Conservation (phyloP, 2,113 vertebrate genomes). For the Martes martes region DNA sequence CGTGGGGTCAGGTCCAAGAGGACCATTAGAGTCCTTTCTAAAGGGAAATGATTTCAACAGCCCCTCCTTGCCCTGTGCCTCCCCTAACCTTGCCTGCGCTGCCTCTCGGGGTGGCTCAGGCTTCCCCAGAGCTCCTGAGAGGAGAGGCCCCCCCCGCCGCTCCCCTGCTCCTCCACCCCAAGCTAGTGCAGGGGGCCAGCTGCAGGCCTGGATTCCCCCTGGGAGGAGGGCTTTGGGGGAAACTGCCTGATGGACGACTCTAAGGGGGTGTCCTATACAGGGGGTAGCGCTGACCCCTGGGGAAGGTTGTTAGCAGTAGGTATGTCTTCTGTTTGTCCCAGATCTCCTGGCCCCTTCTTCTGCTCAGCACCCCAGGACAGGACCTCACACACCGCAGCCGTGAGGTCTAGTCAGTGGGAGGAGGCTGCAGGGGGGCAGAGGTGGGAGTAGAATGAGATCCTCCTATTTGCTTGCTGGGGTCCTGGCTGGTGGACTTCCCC, state of each 20-base stretch:
- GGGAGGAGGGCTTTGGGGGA: not conserved
- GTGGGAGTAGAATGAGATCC: not conserved
- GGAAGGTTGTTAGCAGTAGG: not conserved
- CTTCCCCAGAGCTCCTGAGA: not conserved
- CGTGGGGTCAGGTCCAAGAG: not conserved
- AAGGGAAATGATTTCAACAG: not conserved
- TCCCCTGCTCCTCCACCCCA: not conserved
- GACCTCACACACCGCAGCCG: fast-evolving
- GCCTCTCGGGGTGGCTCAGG: not conserved
- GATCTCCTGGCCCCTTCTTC: not conserved
- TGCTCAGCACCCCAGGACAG: not conserved
- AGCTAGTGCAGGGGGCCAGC: too few species aligned
- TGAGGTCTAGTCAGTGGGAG: not conserved
- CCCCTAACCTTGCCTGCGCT: too few species aligned
- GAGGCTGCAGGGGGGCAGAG: not conserved
- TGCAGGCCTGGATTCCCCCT: too few species aligned
- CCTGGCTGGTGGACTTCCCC: not conserved
- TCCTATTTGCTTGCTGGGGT: not conserved
- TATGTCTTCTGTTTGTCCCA: not conserved
- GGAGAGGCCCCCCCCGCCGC: fast-evolving
- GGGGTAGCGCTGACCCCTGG: not conserved
- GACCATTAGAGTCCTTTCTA: not conserved
- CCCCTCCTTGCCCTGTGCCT: not conserved
- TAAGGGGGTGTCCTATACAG: too few species aligned
- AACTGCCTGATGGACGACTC: not conserved